phyloP scores from a whole-genome alignment of 2,888 invertebrate genomes.

The Habrosyne pyritoides region DNA sequence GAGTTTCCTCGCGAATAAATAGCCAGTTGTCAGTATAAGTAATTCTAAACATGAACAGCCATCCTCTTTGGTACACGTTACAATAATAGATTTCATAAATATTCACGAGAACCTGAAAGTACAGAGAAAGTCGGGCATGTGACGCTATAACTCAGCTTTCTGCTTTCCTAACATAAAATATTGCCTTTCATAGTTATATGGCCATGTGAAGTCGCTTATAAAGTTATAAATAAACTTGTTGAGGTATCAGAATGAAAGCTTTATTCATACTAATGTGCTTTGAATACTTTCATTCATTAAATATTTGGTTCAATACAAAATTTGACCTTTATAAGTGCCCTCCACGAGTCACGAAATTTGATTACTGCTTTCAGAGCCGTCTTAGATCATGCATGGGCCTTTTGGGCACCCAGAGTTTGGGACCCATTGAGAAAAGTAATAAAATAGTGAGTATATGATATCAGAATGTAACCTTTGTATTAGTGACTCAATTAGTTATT shows the following conservation, averaged over 20 bases:
- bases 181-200: constrained; percentile 22
- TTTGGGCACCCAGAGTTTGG: too few relatives aligned
- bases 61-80: not conserved
- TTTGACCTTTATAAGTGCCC: too few relatives aligned
- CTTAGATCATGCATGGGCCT: too few relatives aligned
- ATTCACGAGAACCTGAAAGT: constrained; percentile 40
- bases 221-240: not conserved
- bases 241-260: not conserved
- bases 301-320: too few relatives aligned
- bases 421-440: too few relatives aligned
- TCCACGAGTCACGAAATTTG: too few relatives aligned
- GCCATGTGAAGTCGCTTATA: not conserved
- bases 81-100: constrained; percentile 22
- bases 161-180: constrained; percentile 44
- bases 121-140: constrained; percentile 43
- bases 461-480: too few relatives aligned
- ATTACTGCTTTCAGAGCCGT: too few relatives aligned
- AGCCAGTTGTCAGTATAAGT: not conserved
- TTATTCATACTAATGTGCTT: not conserved
- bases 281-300: too few relatives aligned
- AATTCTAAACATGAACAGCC: not conserved
- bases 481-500: too few relatives aligned
- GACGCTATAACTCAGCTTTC: constrained; percentile 34
- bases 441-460: too few relatives aligned
- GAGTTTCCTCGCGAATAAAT: too few relatives aligned